Evolutionary conservation across 2,888 invertebrate genomes (phyloP), one percentile per base, ranked within the genome.

Genomic region (Strigamia crassipes): DNA sequence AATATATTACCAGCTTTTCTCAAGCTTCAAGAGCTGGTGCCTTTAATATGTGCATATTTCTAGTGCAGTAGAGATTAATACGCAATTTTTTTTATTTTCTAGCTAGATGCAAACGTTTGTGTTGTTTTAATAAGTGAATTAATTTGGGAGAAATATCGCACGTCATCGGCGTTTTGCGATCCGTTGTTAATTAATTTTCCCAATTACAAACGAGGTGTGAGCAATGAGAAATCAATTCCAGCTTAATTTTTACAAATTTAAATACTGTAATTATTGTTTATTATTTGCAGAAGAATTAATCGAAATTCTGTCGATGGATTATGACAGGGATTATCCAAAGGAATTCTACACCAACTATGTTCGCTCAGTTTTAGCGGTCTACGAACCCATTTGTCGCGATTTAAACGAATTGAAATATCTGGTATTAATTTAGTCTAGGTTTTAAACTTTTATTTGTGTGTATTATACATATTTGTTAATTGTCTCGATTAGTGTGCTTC

Each of bases 371-470:
- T 85, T 88, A 21, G 86, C 86, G 82, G 86, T 88, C 18, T 88
- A 87, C 83, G 85, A 87, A 86, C 90, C 93, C 85, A 93, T 93
- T 38, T 96, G 96, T 88, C 90, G 95, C 27, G 95, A 96, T 90
- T 88, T 96, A 79, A 92, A 92, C 31, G 96, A 97, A 88, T 89
- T 97, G 81, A 91, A 92, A 84, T 91, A 94, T 86, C 92, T 95
- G 90, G 93, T 95, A 15, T 90, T 91, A 38, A 27, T 27, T 34
- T 9, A 34, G 12, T 31, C 13, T 78, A 13, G 8, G n/a, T 38
- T 41, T 38, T 41, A 13, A 12, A 38, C 13, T 79, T 34, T 42
- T 41, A 38, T 41, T 13, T 41, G n/a, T n/a, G n/a, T n/a, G n/a
- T n/a, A n/a, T 42, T 41, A 41, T 4, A 38, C n/a, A 6, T 41